Base-by-base conservation (phyloP, 2,888 invertebrate species). In the Sinelater perroti region DNA sequence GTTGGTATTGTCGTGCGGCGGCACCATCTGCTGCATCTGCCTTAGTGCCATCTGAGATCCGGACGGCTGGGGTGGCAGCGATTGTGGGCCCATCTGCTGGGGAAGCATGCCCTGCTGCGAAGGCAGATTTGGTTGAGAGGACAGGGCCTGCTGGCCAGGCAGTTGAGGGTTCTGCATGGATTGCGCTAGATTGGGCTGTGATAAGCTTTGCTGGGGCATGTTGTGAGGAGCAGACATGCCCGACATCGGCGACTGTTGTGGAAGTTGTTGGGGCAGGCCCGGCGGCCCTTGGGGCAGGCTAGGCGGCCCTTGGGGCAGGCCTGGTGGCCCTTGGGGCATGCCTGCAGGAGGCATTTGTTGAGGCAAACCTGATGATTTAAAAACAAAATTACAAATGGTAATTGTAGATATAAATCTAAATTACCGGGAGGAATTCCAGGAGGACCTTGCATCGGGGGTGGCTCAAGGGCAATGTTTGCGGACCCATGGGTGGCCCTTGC, bases 281-380 rank as follows among this genome's bases (percentile, higher is more conserved):
- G 53, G 63, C 16, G 63, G 26, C 16, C 42, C 55, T n/a, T n/a
- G n/a, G n/a, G n/a, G n/a, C n/a, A n/a, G n/a, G n/a, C n/a, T n/a
- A 21, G 53, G 52, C n/a, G 60, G 58, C 55, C 63, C 67, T 5
- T 51, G 56, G 5, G 61, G 66, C 44, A 66, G 58, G 8, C 51
- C 66, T 38, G 68, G 71, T 8, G 70, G 73, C 3, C 66, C 70
- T 56, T 70, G 72, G 24, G 56, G 60, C n/a, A 61, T 52, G 55
- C 72, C 69, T 16, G 67, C 68, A 14, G 57, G 56, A 31, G 61
- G 61, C 18, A 71, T 72, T 45, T 67, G 56, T 4, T 52, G 57
- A 14, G 49, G 49, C 13, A 38, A 7, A 42, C 38, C 38, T 18
- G n/a, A n/a, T n/a, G n/a, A n/a, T n/a, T n/a, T n/a, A n/a, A 33